A percentile compares a stretch with the other conserved stretches of the same genome.
phyloP scores from a whole-genome alignment of 2,113 vertebrate genomes.

The Marmota monax region DNA sequence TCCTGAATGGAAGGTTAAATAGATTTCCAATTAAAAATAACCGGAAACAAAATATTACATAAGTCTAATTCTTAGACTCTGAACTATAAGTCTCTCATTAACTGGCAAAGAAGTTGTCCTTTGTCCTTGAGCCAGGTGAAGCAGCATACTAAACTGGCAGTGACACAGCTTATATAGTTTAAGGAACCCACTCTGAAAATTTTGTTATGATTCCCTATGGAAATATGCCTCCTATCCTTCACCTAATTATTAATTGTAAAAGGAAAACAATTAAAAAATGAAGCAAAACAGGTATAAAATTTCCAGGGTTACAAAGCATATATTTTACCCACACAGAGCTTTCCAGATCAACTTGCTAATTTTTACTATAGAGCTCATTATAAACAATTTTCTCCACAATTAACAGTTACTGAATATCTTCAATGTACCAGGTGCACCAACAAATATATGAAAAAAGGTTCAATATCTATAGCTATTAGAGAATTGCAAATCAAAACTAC shows the following conservation, averaged over 20 bases:
- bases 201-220: not conserved
- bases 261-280: not conserved
- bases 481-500: no score
- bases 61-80: not conserved
- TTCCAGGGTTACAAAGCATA: not conserved
- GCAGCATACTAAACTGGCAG: not conserved
- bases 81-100: not conserved
- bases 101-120: not conserved
- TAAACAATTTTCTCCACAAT: constrained; percentile 1
- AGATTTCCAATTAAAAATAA: constrained; percentile 45
- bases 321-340: not conserved
- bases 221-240: not conserved
- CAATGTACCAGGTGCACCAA: not conserved
- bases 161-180: not conserved
- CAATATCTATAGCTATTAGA: no score
- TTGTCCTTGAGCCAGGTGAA: constrained; percentile 20
- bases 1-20: not conserved
- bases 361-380: not conserved
- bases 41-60: not conserved
- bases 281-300: not conserved
- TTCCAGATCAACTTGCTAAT: not conserved
- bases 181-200: not conserved
- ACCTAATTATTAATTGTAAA: not conserved
- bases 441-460: no score
- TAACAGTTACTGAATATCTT: not conserved